phyloP scores from a whole-genome alignment of 1,140 invertebrate genomes.

The Druon quercuslanigerum region DNA sequence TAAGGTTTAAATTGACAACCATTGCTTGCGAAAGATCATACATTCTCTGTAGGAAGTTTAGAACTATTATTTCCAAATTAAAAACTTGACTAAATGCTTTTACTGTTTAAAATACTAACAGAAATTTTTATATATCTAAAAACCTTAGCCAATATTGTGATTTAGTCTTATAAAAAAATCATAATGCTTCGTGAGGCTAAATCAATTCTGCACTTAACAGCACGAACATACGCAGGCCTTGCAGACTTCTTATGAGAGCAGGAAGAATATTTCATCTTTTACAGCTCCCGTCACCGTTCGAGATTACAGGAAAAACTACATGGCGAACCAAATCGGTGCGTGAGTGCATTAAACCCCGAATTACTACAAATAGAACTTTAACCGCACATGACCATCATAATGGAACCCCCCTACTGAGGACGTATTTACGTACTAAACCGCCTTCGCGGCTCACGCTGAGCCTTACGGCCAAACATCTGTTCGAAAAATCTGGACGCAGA shows the following conservation, averaged over 20 bases:
- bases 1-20: no score
- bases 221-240: background rate
- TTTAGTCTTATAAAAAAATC: no score
- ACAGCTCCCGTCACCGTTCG: conserved; percentile 53
- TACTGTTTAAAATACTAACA: no score
- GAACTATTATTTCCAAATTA: no score
- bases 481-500: conserved; percentile 25
- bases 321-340: conserved; percentile 41
- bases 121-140: no score
- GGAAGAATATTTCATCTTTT: conserved; percentile 68
- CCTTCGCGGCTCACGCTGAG: conserved; percentile 72
- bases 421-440: conserved; percentile 73
- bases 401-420: conserved; percentile 72
- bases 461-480: conserved; percentile 71
- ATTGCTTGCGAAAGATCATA: no score
- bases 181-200: no score
- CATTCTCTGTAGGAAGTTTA: no score
- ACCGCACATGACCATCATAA: conserved; percentile 75
- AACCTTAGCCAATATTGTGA: no score
- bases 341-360: conserved; percentile 75
- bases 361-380: conserved; percentile 76
- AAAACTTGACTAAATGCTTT: no score
- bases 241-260: conserved; percentile 43
- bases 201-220: no score
- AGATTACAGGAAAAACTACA: conserved; percentile 30